These are phyloP conservation scores for Sphyrna mokarran DNA, from an alignment of 2,113 vertebrate species.

Conservation along the genomic window DNA sequence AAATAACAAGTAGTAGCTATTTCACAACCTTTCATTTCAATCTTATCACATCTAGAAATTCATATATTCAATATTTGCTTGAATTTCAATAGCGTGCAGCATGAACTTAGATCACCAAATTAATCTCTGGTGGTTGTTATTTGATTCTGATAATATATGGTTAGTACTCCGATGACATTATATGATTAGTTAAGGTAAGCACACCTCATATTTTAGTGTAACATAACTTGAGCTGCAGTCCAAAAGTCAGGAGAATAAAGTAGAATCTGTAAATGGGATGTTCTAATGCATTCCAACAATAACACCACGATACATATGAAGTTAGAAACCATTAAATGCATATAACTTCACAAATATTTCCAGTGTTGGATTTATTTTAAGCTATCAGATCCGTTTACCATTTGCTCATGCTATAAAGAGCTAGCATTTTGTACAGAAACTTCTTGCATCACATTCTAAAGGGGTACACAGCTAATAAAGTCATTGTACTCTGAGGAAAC, in stretches of 20 bases:
- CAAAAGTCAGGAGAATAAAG: background rate
- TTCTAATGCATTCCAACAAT: background rate
- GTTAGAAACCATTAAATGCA: background rate
- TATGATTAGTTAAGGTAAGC: background rate
- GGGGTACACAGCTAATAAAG: background rate
- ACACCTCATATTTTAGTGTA: background rate
- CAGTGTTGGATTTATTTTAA: background rate
- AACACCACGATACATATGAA: background rate
- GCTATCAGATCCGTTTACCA: background rate
- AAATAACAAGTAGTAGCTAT: conserved; percentile 26
- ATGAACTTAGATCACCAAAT: background rate
- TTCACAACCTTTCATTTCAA: background rate
- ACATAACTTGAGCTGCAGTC: background rate
- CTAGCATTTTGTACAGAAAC: background rate
- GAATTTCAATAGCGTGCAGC: background rate
- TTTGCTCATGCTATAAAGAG: background rate
- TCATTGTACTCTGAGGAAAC: background rate
- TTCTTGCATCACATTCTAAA: background rate
- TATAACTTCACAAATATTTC: background rate
- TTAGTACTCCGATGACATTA: background rate
- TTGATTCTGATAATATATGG: background rate
- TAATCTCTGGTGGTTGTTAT: background rate
- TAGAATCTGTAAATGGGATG: too few relatives aligned
- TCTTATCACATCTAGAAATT: background rate
- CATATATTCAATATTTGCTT: background rate